Conservation (phyloP, 2,888 invertebrate genomes). For the Tiliacea aurago region DNA sequence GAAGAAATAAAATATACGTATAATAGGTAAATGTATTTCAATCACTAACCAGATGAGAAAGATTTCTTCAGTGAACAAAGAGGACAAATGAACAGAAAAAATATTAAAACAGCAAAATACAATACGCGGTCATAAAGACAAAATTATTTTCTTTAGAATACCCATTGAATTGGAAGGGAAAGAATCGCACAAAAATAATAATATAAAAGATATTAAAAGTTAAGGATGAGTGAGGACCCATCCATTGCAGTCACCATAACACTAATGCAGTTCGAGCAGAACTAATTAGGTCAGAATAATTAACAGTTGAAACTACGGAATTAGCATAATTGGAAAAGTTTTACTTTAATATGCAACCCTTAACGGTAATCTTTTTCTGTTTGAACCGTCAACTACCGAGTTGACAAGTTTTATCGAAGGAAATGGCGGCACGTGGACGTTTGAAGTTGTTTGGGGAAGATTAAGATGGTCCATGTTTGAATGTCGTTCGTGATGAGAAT, state of each 20-base stretch:
- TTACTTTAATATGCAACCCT: constrained; percentile 55
- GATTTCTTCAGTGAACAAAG: background rate
- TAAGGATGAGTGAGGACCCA: background rate
- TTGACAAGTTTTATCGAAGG: constrained; percentile 10
- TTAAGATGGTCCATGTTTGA: background rate
- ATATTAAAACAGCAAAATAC: background rate
- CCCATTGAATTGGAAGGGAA: background rate
- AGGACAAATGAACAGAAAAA: background rate
- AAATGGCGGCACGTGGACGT: constrained; percentile 16
- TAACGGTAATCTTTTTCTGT: constrained; percentile 47
- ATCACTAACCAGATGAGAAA: background rate
- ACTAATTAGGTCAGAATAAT: constrained; percentile 54
- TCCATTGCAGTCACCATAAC: constrained; percentile 19
- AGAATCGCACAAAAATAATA: background rate
- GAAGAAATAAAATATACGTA: too few species aligned
- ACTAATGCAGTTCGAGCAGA: constrained; percentile 34
- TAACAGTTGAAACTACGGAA: constrained; percentile 41
- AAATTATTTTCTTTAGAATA: constrained; percentile 12
- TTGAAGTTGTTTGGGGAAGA: constrained; percentile 1
- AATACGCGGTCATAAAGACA: background rate
- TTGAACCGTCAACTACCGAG: too few species aligned
- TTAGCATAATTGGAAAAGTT: constrained; percentile 62
- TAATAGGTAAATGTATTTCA: background rate
- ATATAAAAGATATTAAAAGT: background rate
- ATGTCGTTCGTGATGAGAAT: background rate